These are phyloP conservation scores for Euplexia lucipara DNA, from an alignment of 2,888 invertebrate species.

Conservation along the genomic window DNA sequence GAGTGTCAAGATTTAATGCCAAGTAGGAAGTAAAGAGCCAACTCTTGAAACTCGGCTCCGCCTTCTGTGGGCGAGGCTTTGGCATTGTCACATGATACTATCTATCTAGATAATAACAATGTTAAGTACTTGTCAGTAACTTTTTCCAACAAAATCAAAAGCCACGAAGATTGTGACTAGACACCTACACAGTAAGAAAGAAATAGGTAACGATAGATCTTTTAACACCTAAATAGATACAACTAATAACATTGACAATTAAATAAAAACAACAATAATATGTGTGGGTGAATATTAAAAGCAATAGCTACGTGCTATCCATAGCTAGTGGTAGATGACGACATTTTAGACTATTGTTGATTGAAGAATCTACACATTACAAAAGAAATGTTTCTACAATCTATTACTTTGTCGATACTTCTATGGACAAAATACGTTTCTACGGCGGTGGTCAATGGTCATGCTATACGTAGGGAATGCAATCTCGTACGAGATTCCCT, in stretches of 20 bases:
- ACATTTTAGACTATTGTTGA: too few species aligned
- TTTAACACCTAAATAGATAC: not conserved
- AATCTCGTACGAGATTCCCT: too few species aligned
- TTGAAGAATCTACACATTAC: too few species aligned
- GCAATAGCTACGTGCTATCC: too few species aligned
- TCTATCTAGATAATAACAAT: slow-evolving; percentile 35
- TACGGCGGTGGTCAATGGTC: too few species aligned
- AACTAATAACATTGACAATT: not conserved
- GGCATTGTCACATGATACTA: slow-evolving; percentile 49
- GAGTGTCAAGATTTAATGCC: slow-evolving; percentile 33
- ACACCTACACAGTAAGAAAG: not conserved
- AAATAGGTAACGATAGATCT: not conserved
- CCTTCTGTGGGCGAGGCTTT: slow-evolving; percentile 51
- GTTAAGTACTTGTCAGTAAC: slow-evolving; percentile 3
- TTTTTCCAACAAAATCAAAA: slow-evolving; percentile 20
- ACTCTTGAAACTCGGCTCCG: slow-evolving; percentile 39
- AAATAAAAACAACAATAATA: too few species aligned
- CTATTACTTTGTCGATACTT: too few species aligned
- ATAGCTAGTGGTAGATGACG: too few species aligned
- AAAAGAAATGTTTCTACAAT: too few species aligned
- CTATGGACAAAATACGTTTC: too few species aligned
- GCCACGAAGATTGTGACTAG: slow-evolving; percentile 8
- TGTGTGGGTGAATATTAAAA: too few species aligned
- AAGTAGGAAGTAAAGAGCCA: slow-evolving; percentile 53
- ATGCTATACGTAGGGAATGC: too few species aligned